Percentiles rank a stretch among this genome's conserved stretches.
Evolutionary conservation across 2,888 invertebrate species (phyloP).

Genomic region (Phytoseiulus persimilis): DNA sequence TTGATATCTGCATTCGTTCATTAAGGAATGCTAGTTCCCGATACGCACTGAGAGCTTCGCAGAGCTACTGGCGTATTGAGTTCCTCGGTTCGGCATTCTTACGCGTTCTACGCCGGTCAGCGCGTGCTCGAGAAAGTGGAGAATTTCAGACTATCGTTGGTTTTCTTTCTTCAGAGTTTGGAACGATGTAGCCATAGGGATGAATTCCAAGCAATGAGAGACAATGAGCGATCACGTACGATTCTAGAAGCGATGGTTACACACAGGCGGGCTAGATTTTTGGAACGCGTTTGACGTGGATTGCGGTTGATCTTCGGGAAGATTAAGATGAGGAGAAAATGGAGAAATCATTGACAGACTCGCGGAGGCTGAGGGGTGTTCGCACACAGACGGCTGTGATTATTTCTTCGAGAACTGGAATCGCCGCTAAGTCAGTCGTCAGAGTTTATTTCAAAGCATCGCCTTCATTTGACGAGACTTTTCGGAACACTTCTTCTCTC

Average conservation of each 20-base stretch:
- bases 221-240: neutral
- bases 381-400: neutral
- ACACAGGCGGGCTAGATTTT: neutral
- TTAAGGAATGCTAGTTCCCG: neutral
- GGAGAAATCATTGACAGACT: neutral
- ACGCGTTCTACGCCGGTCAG: no score
- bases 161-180: neutral
- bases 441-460: neutral
- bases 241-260: neutral
- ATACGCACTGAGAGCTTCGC: no score
- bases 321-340: neutral
- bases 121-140: no score
- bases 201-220: no score
- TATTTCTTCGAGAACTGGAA: neutral
- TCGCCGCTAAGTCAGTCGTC: neutral
- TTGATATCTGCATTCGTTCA: neutral
- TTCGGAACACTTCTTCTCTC: neutral
- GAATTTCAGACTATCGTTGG: neutral
- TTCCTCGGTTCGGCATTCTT: no score
- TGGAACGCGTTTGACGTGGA: neutral
- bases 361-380: neutral
- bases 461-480: neutral
- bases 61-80: no score
- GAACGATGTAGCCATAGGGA: neutral
- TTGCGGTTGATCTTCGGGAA: neutral